Base-by-base conservation (phyloP, 2,797 vertebrate genomes). In the Zalophus californianus region DNA sequence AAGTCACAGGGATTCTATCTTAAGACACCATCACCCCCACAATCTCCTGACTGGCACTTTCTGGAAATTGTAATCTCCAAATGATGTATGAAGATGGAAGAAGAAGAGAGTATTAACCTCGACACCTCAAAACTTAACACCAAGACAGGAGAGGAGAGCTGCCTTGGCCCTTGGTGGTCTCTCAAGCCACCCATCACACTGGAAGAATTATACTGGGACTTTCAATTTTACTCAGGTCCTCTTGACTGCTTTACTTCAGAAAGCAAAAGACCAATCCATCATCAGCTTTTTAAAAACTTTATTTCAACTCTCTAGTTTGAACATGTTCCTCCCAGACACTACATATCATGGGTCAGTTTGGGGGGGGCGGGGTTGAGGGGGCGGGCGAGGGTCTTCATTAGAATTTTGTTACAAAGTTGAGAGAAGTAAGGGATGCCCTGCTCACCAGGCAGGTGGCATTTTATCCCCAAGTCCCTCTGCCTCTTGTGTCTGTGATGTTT, bases 291-390 rank as follows among this genome's bases (percentile, higher is more conserved):
- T 21, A 13, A 52, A 66, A 78, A 48, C 32, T 48, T 7, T 38
- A 35, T 73, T 90, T 93, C 38, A 48, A 60, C 12, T 14, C 41
- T 75, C 29, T 15, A 15, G 9, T 23, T 87, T 80, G 58, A 25
- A 16, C 60, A 50, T 68, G 52, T 68, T 90, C 25, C 8, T 41
- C 86, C 50, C 48, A 78, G 60, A 72, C 52, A 41, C 38, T 64
- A 8, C 10, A 4, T 78, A 41, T 70, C 52, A 66, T 25, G 27
- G 35, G 8, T 18, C 9, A 20, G 20, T 78, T 58, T 44, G 48
- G 27, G 5, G 0, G 23, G 41, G 41, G 5, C 56, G 6, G 52
- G 23, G 3, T 4, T 10, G n/a, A 18, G 4, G 9, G 20, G 14
- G 8, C 7, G 3, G 41, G 20, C 3, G 38, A 11, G n/a, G 23